Evolutionary conservation across 2,888 invertebrate species (phyloP), one percentile per base, ranked within the genome.

Genomic region (Dusona sp.): DNA sequence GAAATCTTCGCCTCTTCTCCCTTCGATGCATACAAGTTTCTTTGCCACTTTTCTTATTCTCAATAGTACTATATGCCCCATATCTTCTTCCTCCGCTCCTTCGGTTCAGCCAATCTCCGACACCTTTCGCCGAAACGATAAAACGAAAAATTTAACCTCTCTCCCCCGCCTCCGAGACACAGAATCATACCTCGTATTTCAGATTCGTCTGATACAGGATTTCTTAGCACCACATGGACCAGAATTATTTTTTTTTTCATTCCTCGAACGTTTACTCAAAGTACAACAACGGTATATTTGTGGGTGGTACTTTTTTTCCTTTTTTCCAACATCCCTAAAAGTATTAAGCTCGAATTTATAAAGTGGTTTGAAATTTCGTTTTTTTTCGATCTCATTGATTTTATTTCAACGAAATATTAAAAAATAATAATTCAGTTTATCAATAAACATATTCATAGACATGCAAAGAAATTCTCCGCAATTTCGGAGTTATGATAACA

Each of bases 81-180:
- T 65, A 77, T 77, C 45, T 48, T n/a, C n/a, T 4, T 8, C 9
- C 33, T 19, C 48, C 48, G 51, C 80, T 75, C 65, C 33, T 67
- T 77, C 84, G 42, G 25, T 45, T 45, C 42, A 68, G 72, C 57
- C 33, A 74, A 82, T 85, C 57, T 72, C 75, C 36, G 70, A 74
- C 81, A 61, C 57, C 81, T 85, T 82, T 85, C 78, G 81, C 73
- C 85, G 78, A 85, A 85, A 85, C 81, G 81, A 82, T 82, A 74
- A 78, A 81, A 64, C 57, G 61, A 67, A 61, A 81, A 82, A 85
- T 85, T 80, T 64, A 72, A 80, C 80, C 78, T 61, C 54, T 38
- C 54, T n/a, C 29, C 29, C 29, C 11, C 25, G 51, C 25, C 16
- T 36, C 29, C 57, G n/a, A 13, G 54, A n/a, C 64, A 64, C 70